These are phyloP conservation scores for Maniola hyperantus DNA, from an alignment of 2,888 invertebrate genomes.

Conservation along the genomic window DNA sequence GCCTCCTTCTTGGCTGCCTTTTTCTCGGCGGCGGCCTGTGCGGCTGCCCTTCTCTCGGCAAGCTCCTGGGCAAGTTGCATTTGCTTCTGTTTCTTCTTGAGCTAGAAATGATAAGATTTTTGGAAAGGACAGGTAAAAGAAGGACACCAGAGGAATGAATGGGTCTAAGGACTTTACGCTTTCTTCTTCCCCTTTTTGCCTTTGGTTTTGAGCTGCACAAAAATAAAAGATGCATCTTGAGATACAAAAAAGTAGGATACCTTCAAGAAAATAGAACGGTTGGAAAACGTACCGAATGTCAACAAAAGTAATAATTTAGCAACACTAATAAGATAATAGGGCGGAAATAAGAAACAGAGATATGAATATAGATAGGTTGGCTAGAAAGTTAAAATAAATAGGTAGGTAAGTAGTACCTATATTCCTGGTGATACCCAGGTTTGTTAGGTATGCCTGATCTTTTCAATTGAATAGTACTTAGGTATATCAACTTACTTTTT, in stretches of 20 bases:
- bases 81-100: slow-evolving; percentile 62
- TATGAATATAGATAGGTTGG: no score
- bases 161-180: slow-evolving; percentile 47
- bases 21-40: slow-evolving; percentile 45
- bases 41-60: slow-evolving; percentile 47
- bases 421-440: no score
- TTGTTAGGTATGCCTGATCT: no score
- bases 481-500: slow-evolving; percentile 54
- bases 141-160: slow-evolving; percentile 14
- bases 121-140: slow-evolving; percentile 43
- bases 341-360: no score
- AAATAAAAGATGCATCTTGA: slow-evolving; percentile 33
- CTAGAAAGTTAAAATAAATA: no score
- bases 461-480: no score
- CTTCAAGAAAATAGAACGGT: background rate
- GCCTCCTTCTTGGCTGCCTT: slow-evolving; percentile 43
- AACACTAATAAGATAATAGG: no score
- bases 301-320: no score
- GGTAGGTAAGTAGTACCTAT: no score
- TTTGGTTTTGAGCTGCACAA: slow-evolving; percentile 70
- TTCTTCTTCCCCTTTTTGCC: slow-evolving; percentile 76
- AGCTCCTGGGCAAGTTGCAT: slow-evolving; percentile 51
- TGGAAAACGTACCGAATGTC: no score
- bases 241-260: background rate
- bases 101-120: slow-evolving; percentile 48